Conservation (phyloP, 2,113 vertebrate species). For the Clarias macrocephalus region DNA sequence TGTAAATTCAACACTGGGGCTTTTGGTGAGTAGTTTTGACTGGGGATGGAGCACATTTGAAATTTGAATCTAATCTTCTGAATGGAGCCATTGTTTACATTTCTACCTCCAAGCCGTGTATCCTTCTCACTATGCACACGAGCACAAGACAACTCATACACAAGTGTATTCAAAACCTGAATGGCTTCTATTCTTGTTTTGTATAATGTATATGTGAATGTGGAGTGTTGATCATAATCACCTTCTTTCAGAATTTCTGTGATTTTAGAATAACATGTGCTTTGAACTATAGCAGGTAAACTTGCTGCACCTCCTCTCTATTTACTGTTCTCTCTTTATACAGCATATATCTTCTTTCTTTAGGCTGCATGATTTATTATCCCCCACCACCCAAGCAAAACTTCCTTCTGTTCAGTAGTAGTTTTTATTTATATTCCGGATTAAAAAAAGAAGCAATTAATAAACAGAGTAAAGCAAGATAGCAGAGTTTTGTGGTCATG, state of each 20-base stretch:
- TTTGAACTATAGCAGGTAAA: background rate
- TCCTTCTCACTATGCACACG: background rate
- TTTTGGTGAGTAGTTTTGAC: background rate
- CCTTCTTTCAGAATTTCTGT: background rate
- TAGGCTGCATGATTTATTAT: too few species aligned
- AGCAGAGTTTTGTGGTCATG: conserved; percentile 10
- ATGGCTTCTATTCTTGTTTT: background rate
- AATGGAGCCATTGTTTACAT: conserved; percentile 24
- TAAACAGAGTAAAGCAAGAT: background rate
- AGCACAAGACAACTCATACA: background rate
- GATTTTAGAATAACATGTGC: background rate
- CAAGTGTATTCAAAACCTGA: background rate
- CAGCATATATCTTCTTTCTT: background rate
- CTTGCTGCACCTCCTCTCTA: background rate
- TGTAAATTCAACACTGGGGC: background rate
- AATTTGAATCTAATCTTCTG: background rate
- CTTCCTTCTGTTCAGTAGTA: background rate
- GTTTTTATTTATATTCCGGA: background rate
- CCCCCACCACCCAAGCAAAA: background rate
- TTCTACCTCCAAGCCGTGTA: background rate
- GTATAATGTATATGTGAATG: background rate
- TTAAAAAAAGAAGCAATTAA: background rate
- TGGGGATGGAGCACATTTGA: background rate
- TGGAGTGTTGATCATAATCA: background rate
- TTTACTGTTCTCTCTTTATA: background rate